These are phyloP conservation scores for Chrysaora quinquecirrha DNA, from an alignment of 30 jellyfish, hydroid and myxozoan genomes.

Conservation along the genomic window DNA sequence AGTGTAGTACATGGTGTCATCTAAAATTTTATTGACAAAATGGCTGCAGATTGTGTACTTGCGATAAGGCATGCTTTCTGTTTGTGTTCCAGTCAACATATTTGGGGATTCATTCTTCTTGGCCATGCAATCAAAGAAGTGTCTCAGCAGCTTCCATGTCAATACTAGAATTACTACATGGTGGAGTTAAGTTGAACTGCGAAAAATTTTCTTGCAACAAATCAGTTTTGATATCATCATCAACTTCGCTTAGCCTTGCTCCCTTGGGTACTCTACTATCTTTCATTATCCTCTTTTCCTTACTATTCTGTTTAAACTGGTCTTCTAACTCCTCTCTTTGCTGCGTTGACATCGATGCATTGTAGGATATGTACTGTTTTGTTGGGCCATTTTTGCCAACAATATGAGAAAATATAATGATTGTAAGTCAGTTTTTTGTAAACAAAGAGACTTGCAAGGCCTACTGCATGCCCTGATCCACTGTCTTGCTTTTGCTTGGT, in stretches of 20 bases:
- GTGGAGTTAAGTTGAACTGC: neutral
- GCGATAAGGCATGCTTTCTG: neutral
- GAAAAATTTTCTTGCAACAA: neutral
- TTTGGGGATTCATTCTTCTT: no score
- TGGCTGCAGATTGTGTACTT: neutral
- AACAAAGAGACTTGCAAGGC: neutral
- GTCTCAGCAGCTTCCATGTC: no score
- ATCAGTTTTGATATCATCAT: neutral
- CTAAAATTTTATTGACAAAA: no score
- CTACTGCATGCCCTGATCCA: neutral
- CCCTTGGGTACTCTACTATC: neutral
- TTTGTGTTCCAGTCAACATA: neutral
- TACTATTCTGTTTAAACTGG: neutral
- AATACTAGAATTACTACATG: no score
- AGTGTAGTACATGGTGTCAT: neutral
- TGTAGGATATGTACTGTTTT: neutral
- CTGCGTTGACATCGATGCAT: neutral
- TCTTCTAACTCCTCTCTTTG: neutral
- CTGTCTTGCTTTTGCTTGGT: neutral
- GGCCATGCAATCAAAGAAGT: no score
- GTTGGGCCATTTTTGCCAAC: neutral
- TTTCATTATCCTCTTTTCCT: neutral
- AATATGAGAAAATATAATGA: neutral
- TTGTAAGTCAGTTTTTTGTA: neutral
- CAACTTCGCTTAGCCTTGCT: neutral